Evolutionary conservation across 1,140 invertebrate genomes (phyloP), one percentile per base, ranked within the genome.

Genomic region (Diplogasteroides magnus): DNA sequence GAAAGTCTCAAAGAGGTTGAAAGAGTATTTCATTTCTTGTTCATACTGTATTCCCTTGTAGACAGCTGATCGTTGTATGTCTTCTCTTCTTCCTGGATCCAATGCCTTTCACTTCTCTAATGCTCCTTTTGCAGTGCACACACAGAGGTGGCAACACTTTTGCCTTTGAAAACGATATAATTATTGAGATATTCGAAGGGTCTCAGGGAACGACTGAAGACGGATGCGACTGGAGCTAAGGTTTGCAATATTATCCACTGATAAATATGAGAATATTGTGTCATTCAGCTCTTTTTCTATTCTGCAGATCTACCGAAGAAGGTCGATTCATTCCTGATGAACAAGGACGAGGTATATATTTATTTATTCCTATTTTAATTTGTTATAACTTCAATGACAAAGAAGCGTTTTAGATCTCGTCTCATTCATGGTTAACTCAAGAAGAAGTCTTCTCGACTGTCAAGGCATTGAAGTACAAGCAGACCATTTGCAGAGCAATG

Each of bases 1-100:
- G 78, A 82, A 62, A 62, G 78, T 29, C 68, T 79, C n/a, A 64
- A 72, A 63, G 64, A 82, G 75, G 78, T 79, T 48, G 26, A 32
- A 60, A 27, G 48, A 68, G 23, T 29, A 31, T 28, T 55, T 56
- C 15, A 0, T 23, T 31, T 74, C 25, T 67, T 19, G 28, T 32
- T 73, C 15, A 37, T 77, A 29, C 13, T 74, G 25, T 23, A 15
- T 64, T 26, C 23, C 31, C 58, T 77, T 78, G 69, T 48, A 79
- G 77, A 78, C 77, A 14, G 78, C 73, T 14, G 68, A 76, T 23
- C 77, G 75, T 56, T 78, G 78, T 31, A 57, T 78, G n/a, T 62
- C 64, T 2, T 57, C 69, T 26, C 19, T 61, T 19, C 73, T 78
- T 31, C 31, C 31, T 0, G 64, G 37, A 25, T 31, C 69, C 23